These are phyloP conservation scores for Cydia strobilella DNA, from an alignment of 1,140 invertebrate genomes.

Conservation along the genomic window DNA sequence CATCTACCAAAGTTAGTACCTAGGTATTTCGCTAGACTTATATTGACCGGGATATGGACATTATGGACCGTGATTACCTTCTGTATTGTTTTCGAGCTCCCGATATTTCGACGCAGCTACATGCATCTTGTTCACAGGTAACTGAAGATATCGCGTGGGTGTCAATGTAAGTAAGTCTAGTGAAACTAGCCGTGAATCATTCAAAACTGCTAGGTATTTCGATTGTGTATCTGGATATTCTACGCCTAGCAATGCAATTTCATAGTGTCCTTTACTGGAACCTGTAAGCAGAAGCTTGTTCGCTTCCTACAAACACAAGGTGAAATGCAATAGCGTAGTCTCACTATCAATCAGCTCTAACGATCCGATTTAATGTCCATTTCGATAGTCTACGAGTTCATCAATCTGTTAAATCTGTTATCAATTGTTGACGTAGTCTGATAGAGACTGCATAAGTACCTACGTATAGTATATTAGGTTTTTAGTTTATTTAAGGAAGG, in stretches of 20 bases:
- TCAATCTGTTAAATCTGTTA: not conserved
- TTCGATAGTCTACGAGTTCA: not conserved
- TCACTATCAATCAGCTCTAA: not conserved
- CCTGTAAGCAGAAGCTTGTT: not conserved
- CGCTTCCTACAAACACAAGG: not conserved
- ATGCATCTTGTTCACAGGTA: no score
- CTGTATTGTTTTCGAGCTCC: no score
- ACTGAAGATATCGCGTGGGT: no score
- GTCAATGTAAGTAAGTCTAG: no score
- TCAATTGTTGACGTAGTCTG: not conserved
- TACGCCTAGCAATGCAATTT: not conserved
- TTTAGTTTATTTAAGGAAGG: no score
- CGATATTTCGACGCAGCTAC: no score
- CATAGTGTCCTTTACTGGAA: not conserved
- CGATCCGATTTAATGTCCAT: not conserved
- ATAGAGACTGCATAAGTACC: not conserved
- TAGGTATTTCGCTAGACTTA: not conserved
- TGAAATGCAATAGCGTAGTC: slow-evolving; percentile 4
- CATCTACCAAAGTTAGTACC: not conserved
- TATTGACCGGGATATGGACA: no score
- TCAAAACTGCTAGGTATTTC: not conserved
- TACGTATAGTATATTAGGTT: no score
- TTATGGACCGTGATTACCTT: no score
- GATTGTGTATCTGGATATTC: not conserved
- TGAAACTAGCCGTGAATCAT: no score